Base-by-base conservation (phyloP, 2,797 vertebrate genomes). In the Botia kubotai region DNA sequence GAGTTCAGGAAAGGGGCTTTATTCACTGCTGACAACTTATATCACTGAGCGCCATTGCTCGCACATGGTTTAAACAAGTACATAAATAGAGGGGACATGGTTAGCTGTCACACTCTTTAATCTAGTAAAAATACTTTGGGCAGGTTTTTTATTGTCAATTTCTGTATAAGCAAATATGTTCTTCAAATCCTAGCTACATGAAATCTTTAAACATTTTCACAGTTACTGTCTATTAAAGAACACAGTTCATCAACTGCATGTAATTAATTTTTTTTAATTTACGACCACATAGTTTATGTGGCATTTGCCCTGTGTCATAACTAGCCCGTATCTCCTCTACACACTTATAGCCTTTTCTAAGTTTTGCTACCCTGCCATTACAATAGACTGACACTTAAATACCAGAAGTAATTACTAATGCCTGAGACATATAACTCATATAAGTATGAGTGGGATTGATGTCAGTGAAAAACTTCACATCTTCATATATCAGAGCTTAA, bases 401-500 rank as follows among this genome's bases (percentile, higher is more conserved):
- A 71, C 52, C 43, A 53, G 72, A 80, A 70, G 50, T 60, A 68
- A 48, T 74, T 82, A 77, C 48, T 79, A 62, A 39, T 71, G 77
- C 79, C 67, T 57, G 6, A 72, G 77, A 71, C 80, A 66, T 26
- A 19, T 43, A 77, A 16, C 55, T 68, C 81, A 71, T 85, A 72
- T 85, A 75, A 69, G n/a, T 39, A 75, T 86, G 72, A 83, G 68
- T 79, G 60, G 14, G 29, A 26, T 50, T 83, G 75, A 76, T 66
- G 62, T 81, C 72, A 67, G 46, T 73, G 60, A 72, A 68, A 33
- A 36, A 60, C 66, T 55, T 60, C 50, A n/a, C 19, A 72, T 53
- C 57, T 73, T 26, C 55, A 29, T 4, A 29, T 77, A 70, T 70
- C 8, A 48, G 14, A n/a, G 43, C 76, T 58, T 72, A 65, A 75